Evolutionary conservation across 2,113 vertebrate species (phyloP).

Genomic region (Oryzias celebensis): DNA sequence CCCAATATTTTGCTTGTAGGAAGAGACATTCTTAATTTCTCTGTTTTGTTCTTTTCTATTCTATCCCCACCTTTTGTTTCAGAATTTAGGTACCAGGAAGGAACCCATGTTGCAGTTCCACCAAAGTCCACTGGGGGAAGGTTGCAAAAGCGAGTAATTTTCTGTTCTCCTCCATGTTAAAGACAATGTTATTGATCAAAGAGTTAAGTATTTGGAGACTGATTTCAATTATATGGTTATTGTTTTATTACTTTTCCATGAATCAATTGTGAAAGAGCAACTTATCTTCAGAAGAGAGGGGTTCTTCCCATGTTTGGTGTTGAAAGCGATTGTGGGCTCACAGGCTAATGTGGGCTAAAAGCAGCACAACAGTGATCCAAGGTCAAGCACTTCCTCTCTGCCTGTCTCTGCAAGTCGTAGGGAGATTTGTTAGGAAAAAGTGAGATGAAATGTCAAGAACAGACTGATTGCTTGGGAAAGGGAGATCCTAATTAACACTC

Average conservation of each 20-base stretch:
- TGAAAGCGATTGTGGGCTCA: constrained; percentile 52
- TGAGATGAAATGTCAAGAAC: constrained; percentile 73
- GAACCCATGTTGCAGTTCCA: too few species aligned
- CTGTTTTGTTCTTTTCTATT: too few species aligned
- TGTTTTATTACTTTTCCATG: not conserved
- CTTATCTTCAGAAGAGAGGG: constrained; percentile 39
- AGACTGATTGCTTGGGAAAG: constrained; percentile 64
- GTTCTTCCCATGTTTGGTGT: constrained; percentile 57
- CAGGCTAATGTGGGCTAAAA: constrained; percentile 57
- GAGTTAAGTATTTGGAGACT: too few species aligned
- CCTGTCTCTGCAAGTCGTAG: constrained; percentile 35
- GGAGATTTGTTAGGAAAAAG: constrained; percentile 66
- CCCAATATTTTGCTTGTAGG: too few species aligned
- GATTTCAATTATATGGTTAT: too few species aligned
- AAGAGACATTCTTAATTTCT: too few species aligned
- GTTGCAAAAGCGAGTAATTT: too few species aligned
- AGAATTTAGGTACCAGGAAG: too few species aligned
- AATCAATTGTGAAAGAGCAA: constrained; percentile 36
- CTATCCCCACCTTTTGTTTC: too few species aligned
- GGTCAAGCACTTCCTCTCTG: constrained; percentile 57
- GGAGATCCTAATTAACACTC: constrained; percentile 74
- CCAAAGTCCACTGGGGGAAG: too few species aligned
- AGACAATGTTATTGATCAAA: too few species aligned
- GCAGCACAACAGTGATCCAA: constrained; percentile 56
- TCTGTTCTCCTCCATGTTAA: too few species aligned